Evolutionary conservation across 2,113 vertebrate genomes (phyloP), one percentile per base, ranked within the genome.

Genomic region (Lasiurus cinereus): DNA sequence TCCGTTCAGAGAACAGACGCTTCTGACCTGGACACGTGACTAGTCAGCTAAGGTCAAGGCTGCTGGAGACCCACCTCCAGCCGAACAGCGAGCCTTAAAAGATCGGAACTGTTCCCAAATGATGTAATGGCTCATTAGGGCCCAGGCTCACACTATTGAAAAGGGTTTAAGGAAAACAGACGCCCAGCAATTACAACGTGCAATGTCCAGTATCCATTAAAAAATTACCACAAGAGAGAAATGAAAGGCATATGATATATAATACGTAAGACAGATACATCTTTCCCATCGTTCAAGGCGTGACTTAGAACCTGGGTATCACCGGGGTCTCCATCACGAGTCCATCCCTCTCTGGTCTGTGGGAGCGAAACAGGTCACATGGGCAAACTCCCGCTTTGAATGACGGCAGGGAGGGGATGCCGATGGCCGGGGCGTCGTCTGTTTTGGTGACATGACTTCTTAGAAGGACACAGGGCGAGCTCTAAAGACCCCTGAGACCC

Each of bases 361-460:
- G 54, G 46, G 36, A 80, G 46, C 52, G 69, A 72, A 94, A 72
- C 15, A 66, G 62, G 79, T 79, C 83, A 89, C 54, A 89, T 14
- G 83, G 54, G 67, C 72, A 79, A 48, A 59, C 19, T 29, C 78
- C 50, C 36, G 54, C 77, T 87, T 15, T 19, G 86, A 90, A 84
- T 22, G 70, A 90, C 24, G 56, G 84, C 79, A 78, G n/a, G 48
- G 85, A 76, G 70, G 91, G 6, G 18, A 83, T 31, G 69, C 27
- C 90, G 91, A 24, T 64, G 24, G 64, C 72, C 10, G 0, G 0
- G 12, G 14, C 1, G 31, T 73, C 0, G 14, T 64, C 84, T 88
- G 22, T 83, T 96, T 94, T 83, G 91, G 87, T 22, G 39, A 96
- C 69, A 76, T 66, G 67, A 94, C 74, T 93, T 94, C 92, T 54